These are phyloP conservation scores for Mongoloraphidia duomilia DNA, from an alignment of 2,888 invertebrate genomes.

Conservation along the genomic window DNA sequence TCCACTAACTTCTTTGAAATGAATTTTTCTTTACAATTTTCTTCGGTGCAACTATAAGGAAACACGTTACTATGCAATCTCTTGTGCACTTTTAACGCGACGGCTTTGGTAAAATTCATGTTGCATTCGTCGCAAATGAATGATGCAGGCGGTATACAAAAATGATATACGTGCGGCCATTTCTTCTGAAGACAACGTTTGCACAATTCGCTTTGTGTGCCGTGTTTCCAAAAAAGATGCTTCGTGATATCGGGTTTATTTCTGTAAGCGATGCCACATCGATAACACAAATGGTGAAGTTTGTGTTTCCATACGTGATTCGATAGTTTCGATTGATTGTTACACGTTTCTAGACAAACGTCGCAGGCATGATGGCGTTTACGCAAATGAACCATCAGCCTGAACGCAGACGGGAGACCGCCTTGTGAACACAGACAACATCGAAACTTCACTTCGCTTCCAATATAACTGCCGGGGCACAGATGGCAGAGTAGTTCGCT, in stretches of 20 bases:
- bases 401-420: slow-evolving; percentile 71
- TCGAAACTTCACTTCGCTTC: slow-evolving; percentile 56
- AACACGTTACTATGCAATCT: slow-evolving; percentile 56
- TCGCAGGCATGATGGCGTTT: slow-evolving; percentile 77
- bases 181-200: slow-evolving; percentile 78
- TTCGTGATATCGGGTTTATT: slow-evolving; percentile 80
- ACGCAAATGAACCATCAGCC: slow-evolving; percentile 75
- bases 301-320: slow-evolving; percentile 88
- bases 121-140: slow-evolving; percentile 74
- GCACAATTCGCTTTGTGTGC: slow-evolving; percentile 74
- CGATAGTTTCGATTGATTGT: slow-evolving; percentile 64
- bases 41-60: slow-evolving; percentile 58
- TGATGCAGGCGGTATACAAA: slow-evolving; percentile 65
- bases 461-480: slow-evolving; percentile 63
- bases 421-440: slow-evolving; percentile 70
- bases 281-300: slow-evolving; percentile 70
- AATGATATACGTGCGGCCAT: slow-evolving; percentile 86
- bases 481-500: slow-evolving; percentile 77
- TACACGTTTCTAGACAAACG: slow-evolving; percentile 70
- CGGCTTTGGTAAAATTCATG: slow-evolving; percentile 57
- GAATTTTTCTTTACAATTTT: slow-evolving; percentile 59
- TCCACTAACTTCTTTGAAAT: slow-evolving; percentile 63
- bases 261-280: slow-evolving; percentile 76
- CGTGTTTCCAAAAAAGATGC: slow-evolving; percentile 86
- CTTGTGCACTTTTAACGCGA: slow-evolving; percentile 71